Conservation (phyloP, 2,888 invertebrate species). For the Ditula angustiorana region DNA sequence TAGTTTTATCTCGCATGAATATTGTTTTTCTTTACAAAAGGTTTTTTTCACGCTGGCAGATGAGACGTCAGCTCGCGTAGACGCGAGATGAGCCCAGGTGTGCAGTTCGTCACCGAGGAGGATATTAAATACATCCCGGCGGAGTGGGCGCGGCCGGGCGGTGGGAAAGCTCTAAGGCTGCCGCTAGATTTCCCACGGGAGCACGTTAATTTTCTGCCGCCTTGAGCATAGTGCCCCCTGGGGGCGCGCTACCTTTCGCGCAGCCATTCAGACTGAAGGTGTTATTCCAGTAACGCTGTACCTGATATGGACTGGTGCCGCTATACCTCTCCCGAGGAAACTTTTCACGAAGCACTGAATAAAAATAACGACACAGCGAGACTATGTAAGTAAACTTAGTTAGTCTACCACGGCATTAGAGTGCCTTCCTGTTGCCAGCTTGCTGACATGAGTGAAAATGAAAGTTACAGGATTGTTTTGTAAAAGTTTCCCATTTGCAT, state of each 20-base stretch:
- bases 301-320: conserved; percentile 69
- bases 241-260: conserved; percentile 86
- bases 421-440: neutral
- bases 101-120: conserved; percentile 54
- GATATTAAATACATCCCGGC: conserved; percentile 81
- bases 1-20: no score
- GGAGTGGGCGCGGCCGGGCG: conserved; percentile 66
- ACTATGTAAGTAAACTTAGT: conserved; percentile 26
- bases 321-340: conserved; percentile 74
- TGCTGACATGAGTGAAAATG: neutral
- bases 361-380: conserved; percentile 62
- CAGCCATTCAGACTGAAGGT: conserved; percentile 83
- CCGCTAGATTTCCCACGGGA: conserved; percentile 88
- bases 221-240: conserved; percentile 89
- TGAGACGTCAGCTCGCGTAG: neutral
- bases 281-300: conserved; percentile 78
- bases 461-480: conserved; percentile 4
- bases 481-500: conserved; percentile 18
- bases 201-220: conserved; percentile 92
- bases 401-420: conserved; percentile 18
- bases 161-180: conserved; percentile 80
- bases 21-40: no score
- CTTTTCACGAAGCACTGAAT: conserved; percentile 65
- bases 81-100: conserved; percentile 28
- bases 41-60: neutral